A percentile compares a stretch with the other conserved stretches of the same genome.
phyloP scores from a whole-genome alignment of 2,888 invertebrate genomes.

The Ochropleura plecta region DNA sequence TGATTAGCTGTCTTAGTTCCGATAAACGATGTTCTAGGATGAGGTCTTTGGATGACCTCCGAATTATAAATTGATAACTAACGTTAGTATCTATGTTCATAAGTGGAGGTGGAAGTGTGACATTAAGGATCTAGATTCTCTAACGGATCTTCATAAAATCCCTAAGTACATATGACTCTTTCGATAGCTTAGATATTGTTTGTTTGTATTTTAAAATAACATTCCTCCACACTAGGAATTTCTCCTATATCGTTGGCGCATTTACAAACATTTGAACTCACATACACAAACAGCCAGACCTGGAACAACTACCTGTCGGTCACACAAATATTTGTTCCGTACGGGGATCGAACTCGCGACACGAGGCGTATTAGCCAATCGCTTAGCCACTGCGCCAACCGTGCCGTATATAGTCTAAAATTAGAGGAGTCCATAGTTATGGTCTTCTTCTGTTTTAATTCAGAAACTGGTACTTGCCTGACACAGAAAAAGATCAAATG shows the following conservation, averaged over 20 bases:
- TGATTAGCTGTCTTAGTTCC: conserved; percentile 14
- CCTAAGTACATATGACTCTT: too few species aligned
- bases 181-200: neutral
- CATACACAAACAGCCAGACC: too few species aligned
- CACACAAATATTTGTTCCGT: too few species aligned
- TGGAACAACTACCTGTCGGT: too few species aligned
- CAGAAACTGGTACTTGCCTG: neutral
- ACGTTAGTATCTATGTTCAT: neutral
- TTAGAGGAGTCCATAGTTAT: neutral
- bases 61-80: neutral
- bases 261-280: too few species aligned
- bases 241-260: too few species aligned
- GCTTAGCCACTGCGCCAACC: too few species aligned
- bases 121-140: neutral
- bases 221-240: too few species aligned
- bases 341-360: too few species aligned
- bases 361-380: too few species aligned
- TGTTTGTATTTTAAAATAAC: too few species aligned
- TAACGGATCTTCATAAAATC: neutral
- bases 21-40: conserved; percentile 1
- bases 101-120: too few species aligned
- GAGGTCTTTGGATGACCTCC: neutral
- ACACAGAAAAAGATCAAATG: neutral
- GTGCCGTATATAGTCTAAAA: neutral
- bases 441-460: neutral